Conservation (phyloP, 2,113 vertebrate genomes). For the Protomyctophum bolini region DNA sequence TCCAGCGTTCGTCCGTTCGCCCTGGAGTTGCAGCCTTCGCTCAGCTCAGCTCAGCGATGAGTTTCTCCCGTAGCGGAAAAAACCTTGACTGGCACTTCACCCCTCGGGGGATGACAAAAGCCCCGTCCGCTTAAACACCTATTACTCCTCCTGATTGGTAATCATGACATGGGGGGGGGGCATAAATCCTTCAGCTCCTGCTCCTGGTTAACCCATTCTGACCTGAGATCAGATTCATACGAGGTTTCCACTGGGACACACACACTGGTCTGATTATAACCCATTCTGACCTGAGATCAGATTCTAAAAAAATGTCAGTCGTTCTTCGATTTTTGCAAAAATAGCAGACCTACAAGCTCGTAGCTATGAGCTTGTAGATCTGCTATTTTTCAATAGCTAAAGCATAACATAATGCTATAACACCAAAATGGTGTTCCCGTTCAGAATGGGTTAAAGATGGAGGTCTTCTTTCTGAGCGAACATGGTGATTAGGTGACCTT, state of each 20-base stretch:
- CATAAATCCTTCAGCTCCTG: conserved; percentile 71
- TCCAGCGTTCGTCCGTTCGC: conserved; percentile 13
- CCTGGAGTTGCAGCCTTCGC: conserved; percentile 30
- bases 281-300: too few relatives aligned
- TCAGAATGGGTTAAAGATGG: too few relatives aligned
- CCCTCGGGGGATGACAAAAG: conserved; percentile 63
- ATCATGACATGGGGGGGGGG: conserved; percentile 66
- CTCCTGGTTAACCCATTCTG: conserved; percentile 62
- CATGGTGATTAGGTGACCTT: conserved; percentile 72
- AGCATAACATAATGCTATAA: too few relatives aligned
- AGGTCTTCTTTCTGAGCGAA: conserved; percentile 59
- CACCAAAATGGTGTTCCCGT: too few relatives aligned
- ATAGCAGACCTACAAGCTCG: too few relatives aligned
- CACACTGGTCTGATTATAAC: too few relatives aligned
- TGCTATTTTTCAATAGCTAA: too few relatives aligned
- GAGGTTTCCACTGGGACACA: too few relatives aligned
- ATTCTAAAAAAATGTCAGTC: too few relatives aligned
- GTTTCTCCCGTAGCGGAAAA: conserved; percentile 45
- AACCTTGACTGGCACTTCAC: conserved; percentile 77
- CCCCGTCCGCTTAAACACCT: conserved; percentile 71
- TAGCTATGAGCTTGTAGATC: too few relatives aligned
- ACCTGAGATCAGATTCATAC: too few relatives aligned
- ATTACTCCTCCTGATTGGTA: conserved; percentile 77
- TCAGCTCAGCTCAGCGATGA: conserved; percentile 13
- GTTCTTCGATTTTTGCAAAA: too few relatives aligned